These are phyloP conservation scores for Leptinotarsa defecta DNA, from an alignment of 1,140 invertebrate genomes.

Conservation along the genomic window DNA sequence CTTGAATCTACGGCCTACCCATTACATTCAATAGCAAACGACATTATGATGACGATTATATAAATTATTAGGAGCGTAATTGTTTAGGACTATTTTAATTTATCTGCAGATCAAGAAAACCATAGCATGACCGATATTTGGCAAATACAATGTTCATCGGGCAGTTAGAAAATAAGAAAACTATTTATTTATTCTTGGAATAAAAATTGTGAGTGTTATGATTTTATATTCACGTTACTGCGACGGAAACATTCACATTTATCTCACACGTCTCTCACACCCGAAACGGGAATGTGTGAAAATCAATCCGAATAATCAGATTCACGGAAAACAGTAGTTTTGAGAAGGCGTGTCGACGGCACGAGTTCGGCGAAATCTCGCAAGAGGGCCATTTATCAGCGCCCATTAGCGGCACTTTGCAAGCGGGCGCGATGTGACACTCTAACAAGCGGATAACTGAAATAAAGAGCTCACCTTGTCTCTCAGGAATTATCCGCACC, in stretches of 20 bases:
- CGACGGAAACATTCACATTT: not conserved
- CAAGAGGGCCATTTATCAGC: slow-evolving; percentile 48
- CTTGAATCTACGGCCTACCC: too few relatives aligned
- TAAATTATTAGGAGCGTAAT: too few relatives aligned
- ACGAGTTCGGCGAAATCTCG: slow-evolving; percentile 28
- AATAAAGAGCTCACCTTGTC: slow-evolving; percentile 49
- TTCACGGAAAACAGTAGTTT: not conserved
- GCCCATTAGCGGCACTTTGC: slow-evolving; percentile 48
- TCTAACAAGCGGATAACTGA: slow-evolving; percentile 50
- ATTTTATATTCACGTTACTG: too few relatives aligned
- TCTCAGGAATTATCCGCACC: slow-evolving; percentile 43
- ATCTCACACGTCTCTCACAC: not conserved
- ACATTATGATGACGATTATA: too few relatives aligned
- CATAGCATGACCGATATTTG: too few relatives aligned
- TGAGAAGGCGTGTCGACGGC: not conserved
- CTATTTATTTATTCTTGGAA: too few relatives aligned
- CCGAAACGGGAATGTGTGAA: not conserved
- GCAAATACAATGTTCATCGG: too few relatives aligned
- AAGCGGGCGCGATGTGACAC: slow-evolving; percentile 42
- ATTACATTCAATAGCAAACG: too few relatives aligned
- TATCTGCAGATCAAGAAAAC: too few relatives aligned
- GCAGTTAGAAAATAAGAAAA: too few relatives aligned
- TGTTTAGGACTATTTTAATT: too few relatives aligned
- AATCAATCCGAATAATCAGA: not conserved
- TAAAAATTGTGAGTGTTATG: too few relatives aligned